Base-by-base conservation (phyloP, 2,797 vertebrate genomes). In the Lepidocolaptes lacrymiger region DNA sequence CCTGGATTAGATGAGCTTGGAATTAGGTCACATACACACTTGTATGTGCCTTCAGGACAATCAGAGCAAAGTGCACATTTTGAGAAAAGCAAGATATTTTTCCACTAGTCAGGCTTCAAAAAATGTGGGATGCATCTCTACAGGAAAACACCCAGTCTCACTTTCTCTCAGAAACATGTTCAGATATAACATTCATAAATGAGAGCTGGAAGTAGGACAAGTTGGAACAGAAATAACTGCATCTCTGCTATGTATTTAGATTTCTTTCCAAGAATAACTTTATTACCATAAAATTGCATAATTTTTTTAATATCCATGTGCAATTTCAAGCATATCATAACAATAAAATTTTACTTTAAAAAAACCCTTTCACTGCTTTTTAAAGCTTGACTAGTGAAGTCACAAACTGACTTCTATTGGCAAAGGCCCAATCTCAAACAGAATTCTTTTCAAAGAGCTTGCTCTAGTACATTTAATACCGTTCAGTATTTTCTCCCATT, bases 201-300 rank as follows among this genome's bases (percentile, higher is more conserved):
- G 78, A 95, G 94, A 80, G 78, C 85, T 95, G 77, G 64, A 95
- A 97, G 88, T 87, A 85, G 90, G 93, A 91, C 95, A 96, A 85
- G 71, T 32, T 26, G 7, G 56, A 95, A 93, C 78, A 92, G 73
- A 97, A 96, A 96, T 92, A 94, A 92, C 91, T 75, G 68, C 46
- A 62, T 84, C 88, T 84, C 64, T 72, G 69, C 73, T 64, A 89
- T 12, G 32, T 91, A 92, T 92, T 95, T 94, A 94, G 86, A 89
- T 81, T 87, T 80, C 80, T 62, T 93, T 92, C 92, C 82, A 95
- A 92, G 62, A 96, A 96, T 93, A 96, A 83, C 58, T 91, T 76
- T 75, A 91, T 90, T 78, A 92, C 75, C 89, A 92, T 94, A 82
- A 64, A 92, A 85, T 32, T 32, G 51, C 51, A 85, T 12, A 44